Conservation (phyloP, 2,113 vertebrate species). For the Phrynocephalus versicolor region DNA sequence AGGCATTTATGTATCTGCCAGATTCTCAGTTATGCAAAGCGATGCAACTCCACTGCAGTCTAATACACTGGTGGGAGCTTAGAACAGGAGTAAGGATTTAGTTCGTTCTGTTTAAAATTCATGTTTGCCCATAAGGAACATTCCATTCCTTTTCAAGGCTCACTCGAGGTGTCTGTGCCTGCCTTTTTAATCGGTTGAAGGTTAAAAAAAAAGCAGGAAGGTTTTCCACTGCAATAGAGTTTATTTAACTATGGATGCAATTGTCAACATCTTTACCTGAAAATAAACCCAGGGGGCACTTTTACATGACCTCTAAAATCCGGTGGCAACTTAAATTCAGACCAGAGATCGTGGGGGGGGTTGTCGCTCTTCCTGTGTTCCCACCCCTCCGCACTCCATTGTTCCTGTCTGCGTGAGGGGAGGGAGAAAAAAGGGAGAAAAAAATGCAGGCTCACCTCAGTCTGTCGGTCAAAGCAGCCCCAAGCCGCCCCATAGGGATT, state of each 20-base stretch:
- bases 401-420: too few species aligned
- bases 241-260: not conserved
- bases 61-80: not conserved
- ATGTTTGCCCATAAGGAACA: constrained; percentile 26
- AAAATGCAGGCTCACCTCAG: too few species aligned
- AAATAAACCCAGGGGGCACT: too few species aligned
- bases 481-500: too few species aligned
- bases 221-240: not conserved
- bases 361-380: too few species aligned
- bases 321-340: too few species aligned
- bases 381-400: too few species aligned
- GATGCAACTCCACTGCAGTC: not conserved
- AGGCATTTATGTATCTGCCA: not conserved
- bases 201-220: not conserved
- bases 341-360: too few species aligned
- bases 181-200: too few species aligned
- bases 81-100: not conserved
- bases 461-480: too few species aligned
- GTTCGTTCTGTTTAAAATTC: constrained; percentile 39
- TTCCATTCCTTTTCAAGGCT: constrained; percentile 29
- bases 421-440: too few species aligned
- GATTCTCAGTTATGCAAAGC: not conserved
- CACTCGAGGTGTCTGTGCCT: not conserved
- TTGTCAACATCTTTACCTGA: not conserved
- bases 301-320: too few species aligned